Evolutionary conservation across 2,797 vertebrate genomes (phyloP).

Genomic region (Euphonia xanthogaster): DNA sequence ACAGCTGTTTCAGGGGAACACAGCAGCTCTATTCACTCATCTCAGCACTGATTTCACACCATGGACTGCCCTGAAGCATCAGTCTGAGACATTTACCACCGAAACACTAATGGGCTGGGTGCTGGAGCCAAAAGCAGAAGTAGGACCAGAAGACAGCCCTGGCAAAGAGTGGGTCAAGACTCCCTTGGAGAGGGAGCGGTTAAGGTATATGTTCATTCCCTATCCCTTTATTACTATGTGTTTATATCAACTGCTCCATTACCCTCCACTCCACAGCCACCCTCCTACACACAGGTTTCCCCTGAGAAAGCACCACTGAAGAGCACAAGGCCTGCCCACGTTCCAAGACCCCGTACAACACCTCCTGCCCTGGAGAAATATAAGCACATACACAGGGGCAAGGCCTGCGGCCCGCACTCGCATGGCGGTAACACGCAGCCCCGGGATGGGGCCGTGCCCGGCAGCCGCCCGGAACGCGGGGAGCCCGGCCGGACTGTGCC

Average conservation of each 20-base stretch:
- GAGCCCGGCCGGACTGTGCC: background rate
- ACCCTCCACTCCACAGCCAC: background rate
- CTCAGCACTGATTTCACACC: background rate
- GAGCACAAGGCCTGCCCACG: background rate
- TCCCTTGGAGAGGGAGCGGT: rapidly evolving
- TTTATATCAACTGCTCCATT: background rate
- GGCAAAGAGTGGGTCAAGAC: rapidly evolving
- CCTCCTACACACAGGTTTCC: background rate
- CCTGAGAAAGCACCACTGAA: rapidly evolving
- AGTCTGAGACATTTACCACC: background rate
- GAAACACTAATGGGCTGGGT: rapidly evolving
- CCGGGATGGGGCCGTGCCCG: background rate
- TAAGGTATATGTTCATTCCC: rapidly evolving
- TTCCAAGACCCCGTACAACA: rapidly evolving
- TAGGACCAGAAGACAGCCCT: rapidly evolving
- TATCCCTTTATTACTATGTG: background rate
- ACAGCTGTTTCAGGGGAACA: background rate
- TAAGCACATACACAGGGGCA: rapidly evolving
- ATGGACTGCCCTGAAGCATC: rapidly evolving
- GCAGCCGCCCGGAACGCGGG: background rate
- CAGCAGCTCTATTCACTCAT: background rate
- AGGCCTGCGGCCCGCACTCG: background rate
- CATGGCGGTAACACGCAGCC: background rate
- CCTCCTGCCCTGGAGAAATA: background rate
- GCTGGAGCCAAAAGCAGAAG: background rate